Evolutionary conservation across 2,888 invertebrate species (phyloP), one percentile per base, ranked within the genome.

Genomic region (Xylocampa areola): DNA sequence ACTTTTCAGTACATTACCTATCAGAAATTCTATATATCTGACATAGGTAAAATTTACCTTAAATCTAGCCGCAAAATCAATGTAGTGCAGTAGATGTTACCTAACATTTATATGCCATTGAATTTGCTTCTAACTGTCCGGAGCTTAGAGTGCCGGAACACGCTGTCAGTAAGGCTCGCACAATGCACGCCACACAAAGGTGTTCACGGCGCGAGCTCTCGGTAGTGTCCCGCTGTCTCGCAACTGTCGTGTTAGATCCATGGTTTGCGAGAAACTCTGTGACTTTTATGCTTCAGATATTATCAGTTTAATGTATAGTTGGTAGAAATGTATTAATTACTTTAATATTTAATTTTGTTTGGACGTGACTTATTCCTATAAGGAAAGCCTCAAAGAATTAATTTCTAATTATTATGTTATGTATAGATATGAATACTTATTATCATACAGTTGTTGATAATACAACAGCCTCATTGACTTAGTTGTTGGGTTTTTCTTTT

Each of bases 141-240:
- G 2, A 32, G 4, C 11, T 16, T 16, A 17, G 14, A 17, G 1
- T 16, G 17, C 23, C 23, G 27, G 67, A 37, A 43, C 36, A 45
- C 32, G 40, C 7, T 44, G 45, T 25, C 47, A 29, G 16, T 29
- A 27, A 23, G 41, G 29, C 4, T 37, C 48, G 25, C 41, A 49
- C 66, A 49, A 57, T 57, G 47, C 57, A 10, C 27, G 16, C 21
- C 44, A 14, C 33, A 50, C 69, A 54, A 68, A 68, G 37, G 51
- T 39, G 53, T 33, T 29, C 30, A 27, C 45, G 29, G 11, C 14
- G 19, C 29, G 33, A 21, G 45, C 44, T 14, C 61, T 66, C 35
- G 49, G 54, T 66, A 68, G 21, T 41, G 40, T 45, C 41, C 10
- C 45, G 35, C 13, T 16, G 48, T 30, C 57, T 21, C 16, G 7